Percentiles rank a stretch among this genome's conserved stretches.
These are phyloP conservation scores for Gymnocypris eckloni DNA, from an alignment of 2,797 vertebrate genomes.

Conservation along the genomic window DNA sequence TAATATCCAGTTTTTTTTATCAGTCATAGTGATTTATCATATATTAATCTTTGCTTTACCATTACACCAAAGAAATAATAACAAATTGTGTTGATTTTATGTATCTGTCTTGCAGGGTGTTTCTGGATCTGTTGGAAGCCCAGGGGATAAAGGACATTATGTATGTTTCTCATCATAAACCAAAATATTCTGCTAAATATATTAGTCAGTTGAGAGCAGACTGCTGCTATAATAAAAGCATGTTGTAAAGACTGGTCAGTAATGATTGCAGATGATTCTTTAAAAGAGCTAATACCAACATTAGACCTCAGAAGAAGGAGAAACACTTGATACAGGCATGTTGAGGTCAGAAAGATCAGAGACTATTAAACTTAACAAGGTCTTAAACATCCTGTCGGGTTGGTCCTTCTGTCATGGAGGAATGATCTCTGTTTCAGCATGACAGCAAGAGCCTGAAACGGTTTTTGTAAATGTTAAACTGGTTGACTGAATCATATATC, in stretches of 20 bases:
- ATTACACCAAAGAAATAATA: background rate
- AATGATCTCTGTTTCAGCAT: conserved; percentile 13
- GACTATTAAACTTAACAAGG: conserved; percentile 54
- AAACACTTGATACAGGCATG: conserved; percentile 9
- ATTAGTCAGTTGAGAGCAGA: background rate
- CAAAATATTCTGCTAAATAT: background rate
- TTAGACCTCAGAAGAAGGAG: background rate
- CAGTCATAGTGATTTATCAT: background rate
- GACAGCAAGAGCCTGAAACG: background rate
- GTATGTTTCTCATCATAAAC: conserved; percentile 65
- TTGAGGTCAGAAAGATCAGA: conserved; percentile 48
- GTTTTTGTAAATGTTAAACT: background rate
- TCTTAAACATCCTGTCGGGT: conserved; percentile 25
- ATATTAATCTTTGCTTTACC: background rate
- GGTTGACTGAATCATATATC: background rate
- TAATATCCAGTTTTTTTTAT: conserved; percentile 25
- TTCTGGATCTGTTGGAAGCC: conserved; percentile 69
- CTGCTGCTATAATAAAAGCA: background rate
- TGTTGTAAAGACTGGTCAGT: conserved; percentile 7
- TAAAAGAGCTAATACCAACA: conserved; percentile 24
- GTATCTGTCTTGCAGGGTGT: conserved; percentile 71
- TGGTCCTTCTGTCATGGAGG: background rate
- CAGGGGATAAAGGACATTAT: conserved; percentile 71
- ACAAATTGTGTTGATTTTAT: conserved; percentile 5
- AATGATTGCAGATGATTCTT: background rate